Conservation (phyloP, 2,888 invertebrate genomes). For the Torymus auratus region DNA sequence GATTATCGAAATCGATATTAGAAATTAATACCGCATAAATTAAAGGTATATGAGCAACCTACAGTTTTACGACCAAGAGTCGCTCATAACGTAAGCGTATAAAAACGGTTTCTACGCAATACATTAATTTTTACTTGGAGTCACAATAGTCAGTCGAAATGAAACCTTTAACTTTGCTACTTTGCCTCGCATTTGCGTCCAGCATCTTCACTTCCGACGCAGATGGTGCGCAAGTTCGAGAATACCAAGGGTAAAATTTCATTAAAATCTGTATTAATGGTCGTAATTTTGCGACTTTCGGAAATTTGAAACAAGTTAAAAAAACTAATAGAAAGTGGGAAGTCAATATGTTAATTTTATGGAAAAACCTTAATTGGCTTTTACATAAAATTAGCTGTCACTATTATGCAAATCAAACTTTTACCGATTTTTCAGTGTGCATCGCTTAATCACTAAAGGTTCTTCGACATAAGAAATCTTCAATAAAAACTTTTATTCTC, state of each 20-base stretch:
- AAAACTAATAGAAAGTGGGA: too few species aligned
- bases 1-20: slow-evolving; percentile 3
- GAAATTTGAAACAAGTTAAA: too few species aligned
- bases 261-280: not conserved
- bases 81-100: not conserved
- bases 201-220: not conserved
- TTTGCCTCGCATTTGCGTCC: slow-evolving; percentile 2
- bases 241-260: slow-evolving; percentile 13
- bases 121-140: not conserved
- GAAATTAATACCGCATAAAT: slow-evolving; percentile 20
- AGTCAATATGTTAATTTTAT: too few species aligned
- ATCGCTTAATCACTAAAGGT: too few species aligned
- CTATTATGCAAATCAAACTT: too few species aligned
- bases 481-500: too few species aligned
- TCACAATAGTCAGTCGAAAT: not conserved
- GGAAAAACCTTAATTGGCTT: too few species aligned
- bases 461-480: too few species aligned
- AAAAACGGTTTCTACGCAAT: slow-evolving; percentile 1
- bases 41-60: slow-evolving; percentile 14
- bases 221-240: not conserved
- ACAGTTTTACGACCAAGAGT: slow-evolving; percentile 8
- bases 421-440: too few species aligned
- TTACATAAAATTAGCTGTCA: too few species aligned
- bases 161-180: not conserved
- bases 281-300: too few species aligned